Conservation (phyloP, 1,140 invertebrate genomes). For the Drosophila saltans region DNA sequence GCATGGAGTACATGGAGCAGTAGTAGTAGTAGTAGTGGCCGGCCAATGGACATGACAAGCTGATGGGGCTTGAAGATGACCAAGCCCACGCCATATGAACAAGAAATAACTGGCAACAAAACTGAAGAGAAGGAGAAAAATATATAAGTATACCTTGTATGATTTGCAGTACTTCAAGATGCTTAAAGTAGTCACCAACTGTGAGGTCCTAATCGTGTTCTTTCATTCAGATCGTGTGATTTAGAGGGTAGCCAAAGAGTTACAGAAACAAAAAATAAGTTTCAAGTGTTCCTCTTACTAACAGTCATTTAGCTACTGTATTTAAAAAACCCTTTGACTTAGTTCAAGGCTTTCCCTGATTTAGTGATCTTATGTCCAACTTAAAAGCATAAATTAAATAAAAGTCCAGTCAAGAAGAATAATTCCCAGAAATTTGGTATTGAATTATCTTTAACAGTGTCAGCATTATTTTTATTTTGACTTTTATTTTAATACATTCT, state of each 20-base stretch:
- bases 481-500: too few relatives aligned
- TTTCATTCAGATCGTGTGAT: background rate
- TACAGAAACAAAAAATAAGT: background rate
- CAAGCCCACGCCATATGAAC: conserved; percentile 35
- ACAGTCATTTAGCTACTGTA: conserved; percentile 1
- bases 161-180: conserved; percentile 29
- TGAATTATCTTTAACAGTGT: too few relatives aligned
- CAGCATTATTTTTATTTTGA: too few relatives aligned
- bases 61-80: conserved; percentile 16
- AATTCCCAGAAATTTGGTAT: too few relatives aligned
- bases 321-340: background rate
- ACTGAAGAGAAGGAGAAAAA: background rate
- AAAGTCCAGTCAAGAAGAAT: too few relatives aligned
- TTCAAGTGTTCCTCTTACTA: background rate
- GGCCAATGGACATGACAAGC: conserved; percentile 18
- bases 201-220: conserved; percentile 36
- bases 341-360: background rate
- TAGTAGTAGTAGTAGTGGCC: background rate
- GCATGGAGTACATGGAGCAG: conserved; percentile 14
- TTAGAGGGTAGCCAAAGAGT: conserved; percentile 16
- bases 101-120: background rate
- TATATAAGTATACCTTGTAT: background rate
- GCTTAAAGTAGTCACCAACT: conserved; percentile 21
- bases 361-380: too few relatives aligned
- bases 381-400: background rate